Conservation (phyloP, 92 coral and sea anemone genomes). For the Actinostola sp. region DNA sequence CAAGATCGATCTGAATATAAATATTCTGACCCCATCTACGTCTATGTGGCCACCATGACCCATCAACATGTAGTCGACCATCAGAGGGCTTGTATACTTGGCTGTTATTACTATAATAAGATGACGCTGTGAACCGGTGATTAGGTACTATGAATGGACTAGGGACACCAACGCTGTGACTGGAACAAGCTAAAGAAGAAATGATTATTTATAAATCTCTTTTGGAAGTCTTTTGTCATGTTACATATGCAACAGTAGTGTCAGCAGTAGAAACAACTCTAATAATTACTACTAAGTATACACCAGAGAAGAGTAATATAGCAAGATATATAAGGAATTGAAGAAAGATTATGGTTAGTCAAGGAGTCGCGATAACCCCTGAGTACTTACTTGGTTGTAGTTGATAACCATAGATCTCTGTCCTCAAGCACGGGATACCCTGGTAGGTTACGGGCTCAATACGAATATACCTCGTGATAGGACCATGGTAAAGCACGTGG, state of each 20-base stretch:
- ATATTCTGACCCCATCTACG: not conserved
- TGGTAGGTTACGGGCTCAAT: conserved; percentile 3
- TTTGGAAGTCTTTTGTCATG: not conserved
- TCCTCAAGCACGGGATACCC: conserved; percentile 24
- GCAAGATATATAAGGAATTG: not conserved
- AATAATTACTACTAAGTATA: no score
- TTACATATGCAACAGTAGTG: not conserved
- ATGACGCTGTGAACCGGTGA: conserved; percentile 36
- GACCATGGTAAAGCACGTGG: not conserved
- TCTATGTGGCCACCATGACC: conserved; percentile 12
- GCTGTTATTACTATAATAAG: conserved; percentile 1
- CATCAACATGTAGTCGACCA: conserved; percentile 15
- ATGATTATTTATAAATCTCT: not conserved
- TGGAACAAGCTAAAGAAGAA: conserved; percentile 8
- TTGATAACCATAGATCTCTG: conserved; percentile 18
- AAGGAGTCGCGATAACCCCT: no score
- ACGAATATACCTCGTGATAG: conserved; percentile 16
- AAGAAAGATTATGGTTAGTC: no score
- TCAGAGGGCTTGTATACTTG: not conserved
- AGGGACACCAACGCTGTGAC: conserved; percentile 30
- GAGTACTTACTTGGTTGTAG: conserved; percentile 5
- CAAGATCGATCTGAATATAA: conserved; percentile 36
- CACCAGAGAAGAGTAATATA: not conserved
- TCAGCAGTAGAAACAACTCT: not conserved
- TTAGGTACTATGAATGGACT: conserved; percentile 23